Evolutionary conservation across 2,888 invertebrate species (phyloP).

Genomic region (Pimpla rufipes): DNA sequence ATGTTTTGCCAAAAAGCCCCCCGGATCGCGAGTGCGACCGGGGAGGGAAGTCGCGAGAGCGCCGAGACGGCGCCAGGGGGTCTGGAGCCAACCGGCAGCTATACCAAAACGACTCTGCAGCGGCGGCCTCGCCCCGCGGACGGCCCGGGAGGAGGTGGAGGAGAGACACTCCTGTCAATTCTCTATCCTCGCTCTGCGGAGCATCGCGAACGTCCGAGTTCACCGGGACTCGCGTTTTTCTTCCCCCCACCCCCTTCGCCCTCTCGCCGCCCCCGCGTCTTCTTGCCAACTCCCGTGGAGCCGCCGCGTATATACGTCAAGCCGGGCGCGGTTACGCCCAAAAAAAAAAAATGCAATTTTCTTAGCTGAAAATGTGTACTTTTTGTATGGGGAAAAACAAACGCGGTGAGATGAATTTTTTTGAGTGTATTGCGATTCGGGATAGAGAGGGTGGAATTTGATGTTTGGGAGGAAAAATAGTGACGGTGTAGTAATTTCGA

Average conservation of each 20-base stretch:
- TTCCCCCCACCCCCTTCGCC: neutral
- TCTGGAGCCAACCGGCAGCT: constrained; percentile 81
- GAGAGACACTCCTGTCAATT: constrained; percentile 59
- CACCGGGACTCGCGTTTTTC: neutral
- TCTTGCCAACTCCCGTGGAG: neutral
- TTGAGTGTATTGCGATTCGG: no score
- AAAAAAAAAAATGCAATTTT: neutral
- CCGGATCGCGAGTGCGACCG: constrained; percentile 34
- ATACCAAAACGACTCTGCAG: constrained; percentile 42
- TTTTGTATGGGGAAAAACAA: neutral
- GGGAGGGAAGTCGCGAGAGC: constrained; percentile 72
- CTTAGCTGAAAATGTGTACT: neutral
- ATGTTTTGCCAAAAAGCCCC: constrained; percentile 83
- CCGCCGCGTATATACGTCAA: constrained; percentile 6
- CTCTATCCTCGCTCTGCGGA: constrained; percentile 25
- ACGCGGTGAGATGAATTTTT: no score
- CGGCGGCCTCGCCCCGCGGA: constrained; percentile 27
- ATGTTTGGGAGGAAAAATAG: no score
- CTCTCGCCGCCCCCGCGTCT: no score
- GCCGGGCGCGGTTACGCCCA: constrained; percentile 15
- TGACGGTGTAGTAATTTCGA: no score
- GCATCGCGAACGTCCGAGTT: constrained; percentile 47
- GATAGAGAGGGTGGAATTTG: no score
- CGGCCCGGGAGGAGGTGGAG: constrained; percentile 36
- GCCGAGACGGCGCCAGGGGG: constrained; percentile 84